These are phyloP conservation scores for Tubulanus polymorphus DNA, from an alignment of 2,888 invertebrate genomes.

Conservation along the genomic window DNA sequence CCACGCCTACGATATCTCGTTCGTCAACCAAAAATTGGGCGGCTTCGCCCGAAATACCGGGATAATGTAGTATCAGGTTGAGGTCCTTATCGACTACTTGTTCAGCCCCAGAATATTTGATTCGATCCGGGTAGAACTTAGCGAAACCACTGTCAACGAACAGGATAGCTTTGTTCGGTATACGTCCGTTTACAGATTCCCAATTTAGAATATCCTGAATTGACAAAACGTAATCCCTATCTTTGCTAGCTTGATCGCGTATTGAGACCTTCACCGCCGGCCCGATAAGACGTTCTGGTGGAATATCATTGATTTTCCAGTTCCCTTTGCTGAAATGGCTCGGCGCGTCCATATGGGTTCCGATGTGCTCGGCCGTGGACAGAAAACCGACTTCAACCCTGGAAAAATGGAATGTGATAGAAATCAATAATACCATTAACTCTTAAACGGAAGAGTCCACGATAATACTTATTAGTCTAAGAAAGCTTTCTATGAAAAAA, in stretches of 20 bases:
- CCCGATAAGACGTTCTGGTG: neutral
- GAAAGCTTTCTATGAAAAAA: no score
- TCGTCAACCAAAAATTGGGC: slow-evolving; percentile 61
- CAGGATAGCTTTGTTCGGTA: slow-evolving; percentile 52
- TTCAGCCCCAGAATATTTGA: neutral
- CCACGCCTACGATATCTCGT: slow-evolving; percentile 57
- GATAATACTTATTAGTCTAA: no score
- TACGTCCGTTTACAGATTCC: slow-evolving; percentile 48
- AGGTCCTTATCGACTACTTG: neutral
- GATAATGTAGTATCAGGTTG: slow-evolving; percentile 10
- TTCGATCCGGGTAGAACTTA: neutral
- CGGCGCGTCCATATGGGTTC: slow-evolving; percentile 11
- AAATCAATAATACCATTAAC: no score
- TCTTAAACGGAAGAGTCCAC: no score
- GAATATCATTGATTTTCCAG: slow-evolving; percentile 9
- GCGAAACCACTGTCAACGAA: slow-evolving; percentile 48
- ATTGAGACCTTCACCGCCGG: neutral
- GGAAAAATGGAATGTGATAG: no score
- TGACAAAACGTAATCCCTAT: neutral
- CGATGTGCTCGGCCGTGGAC: slow-evolving; percentile 8
- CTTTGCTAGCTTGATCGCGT: neutral
- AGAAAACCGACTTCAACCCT: no score
- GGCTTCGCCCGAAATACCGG: slow-evolving; percentile 57
- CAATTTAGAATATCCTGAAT: slow-evolving; percentile 48
- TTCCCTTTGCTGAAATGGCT: slow-evolving; percentile 1